Conservation (phyloP, 2,113 vertebrate genomes). For the Neomonachus schauinslandi region DNA sequence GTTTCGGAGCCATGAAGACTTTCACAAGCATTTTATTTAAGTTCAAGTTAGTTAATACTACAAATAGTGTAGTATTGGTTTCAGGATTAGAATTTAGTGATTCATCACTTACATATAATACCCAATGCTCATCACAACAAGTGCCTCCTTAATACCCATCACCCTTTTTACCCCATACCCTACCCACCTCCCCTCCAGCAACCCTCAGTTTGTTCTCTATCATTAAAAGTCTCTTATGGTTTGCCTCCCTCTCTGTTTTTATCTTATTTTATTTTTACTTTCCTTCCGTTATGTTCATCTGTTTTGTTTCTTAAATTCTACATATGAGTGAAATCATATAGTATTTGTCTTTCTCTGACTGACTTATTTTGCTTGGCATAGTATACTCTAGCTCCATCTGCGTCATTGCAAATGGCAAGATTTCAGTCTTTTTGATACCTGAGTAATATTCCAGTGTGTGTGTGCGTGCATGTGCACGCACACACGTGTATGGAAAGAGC, state of each 20-base stretch:
- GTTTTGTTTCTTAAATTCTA: neutral
- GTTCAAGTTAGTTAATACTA: neutral
- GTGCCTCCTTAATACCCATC: neutral
- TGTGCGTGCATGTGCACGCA: rapidly evolving
- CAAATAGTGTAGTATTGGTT: neutral
- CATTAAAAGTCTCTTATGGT: neutral
- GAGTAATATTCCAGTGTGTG: too few relatives aligned
- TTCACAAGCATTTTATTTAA: neutral
- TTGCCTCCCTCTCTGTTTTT: neutral
- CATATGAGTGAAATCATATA: too few relatives aligned
- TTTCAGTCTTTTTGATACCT: too few relatives aligned
- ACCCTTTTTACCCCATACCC: neutral
- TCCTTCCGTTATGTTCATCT: neutral
- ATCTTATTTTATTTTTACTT: neutral
- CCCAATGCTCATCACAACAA: neutral
- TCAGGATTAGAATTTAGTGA: neutral
- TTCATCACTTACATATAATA: neutral
- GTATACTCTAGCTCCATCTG: too few relatives aligned
- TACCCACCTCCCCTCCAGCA: neutral
- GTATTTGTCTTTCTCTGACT: too few relatives aligned
- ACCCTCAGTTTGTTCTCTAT: neutral
- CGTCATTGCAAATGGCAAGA: too few relatives aligned
- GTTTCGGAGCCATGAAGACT: neutral
- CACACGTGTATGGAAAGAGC: too few relatives aligned
- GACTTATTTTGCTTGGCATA: too few relatives aligned